Evolutionary conservation across 2,113 vertebrate species (phyloP).

Genomic region (Pseudois nayaur): DNA sequence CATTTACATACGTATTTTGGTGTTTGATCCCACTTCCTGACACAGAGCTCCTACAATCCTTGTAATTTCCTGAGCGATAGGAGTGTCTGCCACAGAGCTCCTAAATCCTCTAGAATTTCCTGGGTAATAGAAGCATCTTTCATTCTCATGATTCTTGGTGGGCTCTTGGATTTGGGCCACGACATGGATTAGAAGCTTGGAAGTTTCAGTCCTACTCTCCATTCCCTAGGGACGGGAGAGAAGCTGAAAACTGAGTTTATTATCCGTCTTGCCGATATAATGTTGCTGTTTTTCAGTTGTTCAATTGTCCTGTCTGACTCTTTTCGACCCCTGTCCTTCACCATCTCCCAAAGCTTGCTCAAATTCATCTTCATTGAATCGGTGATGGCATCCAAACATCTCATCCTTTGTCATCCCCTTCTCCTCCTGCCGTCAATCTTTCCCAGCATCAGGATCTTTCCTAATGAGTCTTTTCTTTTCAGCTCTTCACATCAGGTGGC

Average conservation of each 20-base stretch:
- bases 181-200: neutral
- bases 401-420: neutral
- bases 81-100: neutral
- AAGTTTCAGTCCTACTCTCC: neutral
- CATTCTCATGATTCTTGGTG: neutral
- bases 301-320: neutral
- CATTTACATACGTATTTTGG: neutral
- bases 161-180: neutral
- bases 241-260: neutral
- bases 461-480: neutral
- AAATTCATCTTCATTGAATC: neutral
- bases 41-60: neutral
- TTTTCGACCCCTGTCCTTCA: neutral
- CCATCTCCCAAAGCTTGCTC: neutral
- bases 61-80: neutral
- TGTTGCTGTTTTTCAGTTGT: neutral
- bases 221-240: neutral
- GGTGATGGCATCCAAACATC: neutral
- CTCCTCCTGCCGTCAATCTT: neutral
- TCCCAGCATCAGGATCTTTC: neutral
- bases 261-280: neutral
- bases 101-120: neutral
- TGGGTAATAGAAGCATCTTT: neutral
- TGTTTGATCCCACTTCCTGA: neutral
- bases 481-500: rapidly evolving